Percentiles rank a stretch among this genome's conserved stretches.
These are phyloP conservation scores for Rotaria macrura DNA, from an alignment of 2,888 invertebrate genomes.

Conservation along the genomic window DNA sequence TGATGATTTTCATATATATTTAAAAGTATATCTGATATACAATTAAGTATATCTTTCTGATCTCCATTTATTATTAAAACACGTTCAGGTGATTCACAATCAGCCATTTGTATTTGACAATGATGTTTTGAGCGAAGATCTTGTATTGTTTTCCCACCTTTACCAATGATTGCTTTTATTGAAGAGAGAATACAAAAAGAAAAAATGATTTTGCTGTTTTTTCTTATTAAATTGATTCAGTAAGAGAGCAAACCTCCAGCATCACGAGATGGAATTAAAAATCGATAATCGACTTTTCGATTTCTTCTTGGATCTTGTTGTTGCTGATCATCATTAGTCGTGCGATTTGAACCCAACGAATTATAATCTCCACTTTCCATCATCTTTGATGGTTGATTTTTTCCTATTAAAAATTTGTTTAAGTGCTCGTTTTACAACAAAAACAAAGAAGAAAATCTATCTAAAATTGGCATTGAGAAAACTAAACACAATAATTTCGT, in stretches of 20 bases:
- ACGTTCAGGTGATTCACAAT: conserved; percentile 99
- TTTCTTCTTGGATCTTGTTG: background rate
- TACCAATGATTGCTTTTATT: background rate
- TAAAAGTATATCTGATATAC: background rate
- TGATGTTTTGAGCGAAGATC: background rate
- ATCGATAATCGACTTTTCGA: background rate
- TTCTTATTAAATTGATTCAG: background rate
- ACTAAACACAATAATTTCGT: background rate
- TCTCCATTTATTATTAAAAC: background rate
- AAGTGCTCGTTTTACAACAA: background rate
- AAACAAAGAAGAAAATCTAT: background rate
- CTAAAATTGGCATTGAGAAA: background rate
- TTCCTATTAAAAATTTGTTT: background rate
- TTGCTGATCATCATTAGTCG: conserved; percentile 15
- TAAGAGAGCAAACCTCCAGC: background rate
- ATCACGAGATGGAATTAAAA: background rate
- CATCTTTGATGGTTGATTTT: background rate
- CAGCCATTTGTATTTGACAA: conserved; percentile 87
- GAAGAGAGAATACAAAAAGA: background rate
- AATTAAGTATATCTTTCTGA: background rate
- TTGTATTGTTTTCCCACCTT: conserved; percentile 15
- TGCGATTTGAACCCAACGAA: background rate
- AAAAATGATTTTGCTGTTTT: no score
- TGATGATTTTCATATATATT: conserved; percentile 10
- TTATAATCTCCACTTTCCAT: background rate